Base-by-base conservation (phyloP, 2,113 vertebrate species). In the Tragelaphus buxtoni region DNA sequence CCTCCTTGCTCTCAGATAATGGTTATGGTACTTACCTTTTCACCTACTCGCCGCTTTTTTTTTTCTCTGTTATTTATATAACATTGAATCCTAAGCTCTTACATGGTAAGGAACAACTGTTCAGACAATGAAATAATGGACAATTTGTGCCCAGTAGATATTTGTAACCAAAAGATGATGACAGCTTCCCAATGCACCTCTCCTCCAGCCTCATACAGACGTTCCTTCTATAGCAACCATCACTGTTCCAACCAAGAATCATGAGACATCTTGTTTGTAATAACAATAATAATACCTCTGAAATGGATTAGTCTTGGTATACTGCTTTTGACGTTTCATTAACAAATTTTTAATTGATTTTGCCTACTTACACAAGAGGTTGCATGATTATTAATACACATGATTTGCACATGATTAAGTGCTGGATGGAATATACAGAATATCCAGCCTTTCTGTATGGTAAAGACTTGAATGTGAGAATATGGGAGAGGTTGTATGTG, bases 21-120 rank as follows among this genome's bases (percentile, higher is more conserved):
- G 7, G 7, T 20, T 74, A 30, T 47, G 4, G 26, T 13, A 69
- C 35, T 51, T 83, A 26, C 61, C 51, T 92, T 92, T 63, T 97
- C 42, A 76, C 5, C 35, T 65, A 13, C 74, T 76, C 39, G 10
- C 61, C n/a, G n/a, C n/a, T n/a, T n/a, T n/a, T n/a, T n/a, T n/a
- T n/a, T n/a, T n/a, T n/a, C n/a, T n/a, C n/a, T 83, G 7, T 79
- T 93, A 32, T 42, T 74, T 80, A 28, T 85, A 51, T 88, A 39
- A 32, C 42, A 47, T 77, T 96, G 85, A 26, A 32, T 91, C 39
- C 61, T 63, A 93, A 91, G 56, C 32, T 96, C 74, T 96, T 86
- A 79, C 61, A 92, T 83, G 76, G 35, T 45, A 95, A 97, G 65
- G 60, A 30, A 13, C 35, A 96, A 35, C n/a, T n/a, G 88, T 93